Percentiles rank a stretch among this genome's conserved stretches.
These are phyloP conservation scores for Fissipunctia ypsillon DNA, from an alignment of 2,888 invertebrate genomes.

Conservation along the genomic window DNA sequence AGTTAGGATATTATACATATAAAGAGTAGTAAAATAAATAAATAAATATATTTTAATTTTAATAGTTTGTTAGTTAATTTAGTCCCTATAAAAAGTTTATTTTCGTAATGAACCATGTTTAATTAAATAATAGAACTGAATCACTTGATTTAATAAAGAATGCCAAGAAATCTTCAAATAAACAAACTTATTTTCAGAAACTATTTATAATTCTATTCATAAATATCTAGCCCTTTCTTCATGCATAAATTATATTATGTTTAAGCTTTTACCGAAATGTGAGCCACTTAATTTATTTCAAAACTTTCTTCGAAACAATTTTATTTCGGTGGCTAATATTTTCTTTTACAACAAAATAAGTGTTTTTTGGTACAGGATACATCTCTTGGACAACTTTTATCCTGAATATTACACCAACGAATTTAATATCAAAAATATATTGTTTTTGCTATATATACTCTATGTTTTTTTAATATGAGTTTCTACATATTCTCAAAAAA, in stretches of 20 bases:
- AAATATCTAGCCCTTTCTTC: constrained; percentile 7
- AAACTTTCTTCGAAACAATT: constrained; percentile 26
- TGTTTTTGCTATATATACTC: neutral
- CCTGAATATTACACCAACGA: constrained; percentile 7
- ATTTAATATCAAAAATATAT: constrained; percentile 11
- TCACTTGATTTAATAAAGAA: neutral
- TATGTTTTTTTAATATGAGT: neutral
- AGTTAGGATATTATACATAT: no score
- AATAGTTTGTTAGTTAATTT: no score
- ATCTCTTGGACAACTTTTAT: constrained; percentile 41
- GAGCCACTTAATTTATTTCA: constrained; percentile 31
- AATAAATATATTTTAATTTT: no score
- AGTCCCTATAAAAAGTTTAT: no score
- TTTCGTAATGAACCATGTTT: neutral
- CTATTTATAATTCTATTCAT: constrained; percentile 7
- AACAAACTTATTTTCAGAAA: neutral
- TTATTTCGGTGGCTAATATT: constrained; percentile 34
- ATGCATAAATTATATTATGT: constrained; percentile 21
- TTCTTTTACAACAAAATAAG: no score
- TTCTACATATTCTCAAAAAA: neutral
- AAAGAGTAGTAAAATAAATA: no score
- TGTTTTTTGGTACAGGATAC: no score
- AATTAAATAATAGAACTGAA: neutral
- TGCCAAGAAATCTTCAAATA: neutral
- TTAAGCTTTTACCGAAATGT: constrained; percentile 20